Percentiles rank a stretch among this genome's conserved stretches.
Evolutionary conservation across 2,113 vertebrate species (phyloP).

Genomic region (Cebidichthys violaceus): DNA sequence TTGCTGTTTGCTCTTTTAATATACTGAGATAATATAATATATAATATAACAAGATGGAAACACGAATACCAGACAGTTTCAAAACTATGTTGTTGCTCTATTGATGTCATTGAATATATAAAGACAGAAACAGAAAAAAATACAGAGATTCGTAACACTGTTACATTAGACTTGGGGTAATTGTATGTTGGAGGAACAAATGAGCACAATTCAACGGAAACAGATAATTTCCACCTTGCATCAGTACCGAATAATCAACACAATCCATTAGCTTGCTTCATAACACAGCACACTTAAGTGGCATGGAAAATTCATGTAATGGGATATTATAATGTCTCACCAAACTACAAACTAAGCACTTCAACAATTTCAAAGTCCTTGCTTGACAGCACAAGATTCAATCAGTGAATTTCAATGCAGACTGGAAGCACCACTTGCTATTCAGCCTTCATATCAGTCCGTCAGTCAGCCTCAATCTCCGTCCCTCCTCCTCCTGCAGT

Average conservation of each 20-base stretch:
- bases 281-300: slow-evolving; percentile 36
- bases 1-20: slow-evolving; percentile 33
- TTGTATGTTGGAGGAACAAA: slow-evolving; percentile 43
- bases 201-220: slow-evolving; percentile 40
- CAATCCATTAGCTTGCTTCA: slow-evolving; percentile 46
- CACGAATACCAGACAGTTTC: slow-evolving; percentile 19
- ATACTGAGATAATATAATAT: too few relatives aligned
- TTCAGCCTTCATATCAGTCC: slow-evolving; percentile 75
- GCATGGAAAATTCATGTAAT: slow-evolving; percentile 55
- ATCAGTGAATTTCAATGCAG: slow-evolving; percentile 67
- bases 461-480: slow-evolving; percentile 64
- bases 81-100: background rate
- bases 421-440: slow-evolving; percentile 59
- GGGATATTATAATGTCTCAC: slow-evolving; percentile 54
- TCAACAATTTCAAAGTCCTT: slow-evolving; percentile 56
- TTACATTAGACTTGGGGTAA: slow-evolving; percentile 23
- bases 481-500: slow-evolving; percentile 36
- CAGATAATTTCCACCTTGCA: slow-evolving; percentile 52
- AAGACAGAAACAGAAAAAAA: background rate
- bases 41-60: slow-evolving; percentile 34
- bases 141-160: slow-evolving; percentile 20
- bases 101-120: slow-evolving; percentile 28
- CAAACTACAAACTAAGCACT: slow-evolving; percentile 64
- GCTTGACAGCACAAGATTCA: slow-evolving; percentile 66
- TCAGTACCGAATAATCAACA: slow-evolving; percentile 51